Evolutionary conservation across 1,140 invertebrate genomes (phyloP), one percentile per base, ranked within the genome.

Genomic region (Ips nitidus): DNA sequence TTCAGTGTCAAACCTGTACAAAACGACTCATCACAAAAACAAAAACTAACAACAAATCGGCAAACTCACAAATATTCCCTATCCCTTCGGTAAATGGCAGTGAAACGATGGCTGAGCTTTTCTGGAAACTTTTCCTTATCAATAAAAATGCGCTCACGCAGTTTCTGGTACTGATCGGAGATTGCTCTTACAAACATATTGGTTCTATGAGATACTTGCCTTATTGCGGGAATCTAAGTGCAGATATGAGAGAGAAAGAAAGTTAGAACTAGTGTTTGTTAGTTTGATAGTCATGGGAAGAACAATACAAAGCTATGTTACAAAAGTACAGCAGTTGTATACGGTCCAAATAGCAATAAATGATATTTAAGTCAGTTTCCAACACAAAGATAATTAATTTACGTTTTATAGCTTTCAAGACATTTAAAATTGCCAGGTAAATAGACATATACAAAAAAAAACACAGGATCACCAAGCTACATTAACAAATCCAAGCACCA

Each of bases 51-150:
- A 55, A 55, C 8, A 66, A 8, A 53, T 36, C 4, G 52, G 36
- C 37, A 37, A 55, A 85, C 89, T 88, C 82, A 92, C 90, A 94
- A 85, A 80, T 94, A 94, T 80, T 93, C 91, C 80, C 94, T 94
- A 77, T 95, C 92, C 64, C 91, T 86, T 63, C 88, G 90, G 79
- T 94, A 96, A 67, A 94, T 89, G 7, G 93, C 91, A 8, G 92
- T 94, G 58, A 91, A 89, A 62, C 88, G 83, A 74, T 91, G 88
- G 53, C 66, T 8, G 41, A 85, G 86, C 75, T 88, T 86, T 65
- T 86, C 85, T 0, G 91, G 91, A 77, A 94, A 93, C 72, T 86
- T 81, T 0, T 80, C 77, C 36, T 84, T 83, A 75, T 93, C 89
- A 0, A 92, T 84, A 68, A 86, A 82, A 69, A 91, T 86, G 63